phyloP scores from a whole-genome alignment of 2,797 vertebrate genomes.

The Eulemur mongoz region DNA sequence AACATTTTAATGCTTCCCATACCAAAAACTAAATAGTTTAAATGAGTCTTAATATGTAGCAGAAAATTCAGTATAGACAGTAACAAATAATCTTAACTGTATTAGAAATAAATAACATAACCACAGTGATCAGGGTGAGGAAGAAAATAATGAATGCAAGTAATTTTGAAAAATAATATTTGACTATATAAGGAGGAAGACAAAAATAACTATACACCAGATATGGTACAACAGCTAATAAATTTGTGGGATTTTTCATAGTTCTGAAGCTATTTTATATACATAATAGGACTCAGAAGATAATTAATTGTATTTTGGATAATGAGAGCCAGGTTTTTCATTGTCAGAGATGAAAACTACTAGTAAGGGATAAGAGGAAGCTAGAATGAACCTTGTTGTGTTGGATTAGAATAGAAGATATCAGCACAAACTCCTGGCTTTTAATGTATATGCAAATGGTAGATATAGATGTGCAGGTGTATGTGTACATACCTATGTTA shows the following conservation, averaged over 20 bases:
- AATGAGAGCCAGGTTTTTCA: not conserved
- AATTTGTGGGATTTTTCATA: not conserved
- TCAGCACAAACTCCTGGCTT: not conserved
- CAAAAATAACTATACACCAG: not conserved
- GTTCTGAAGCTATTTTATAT: not conserved
- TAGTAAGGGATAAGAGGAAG: not conserved
- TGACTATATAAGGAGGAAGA: not conserved
- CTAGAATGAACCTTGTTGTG: not conserved
- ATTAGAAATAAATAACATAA: not conserved
- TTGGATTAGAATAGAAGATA: not conserved
- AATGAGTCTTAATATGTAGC: not conserved
- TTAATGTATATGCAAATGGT: not conserved
- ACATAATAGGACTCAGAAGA: not conserved
- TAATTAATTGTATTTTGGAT: not conserved
- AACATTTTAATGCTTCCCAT: not conserved
- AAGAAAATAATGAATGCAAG: not conserved
- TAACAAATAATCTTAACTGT: not conserved
- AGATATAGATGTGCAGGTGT: no score
- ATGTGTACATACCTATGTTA: rapidly evolving
- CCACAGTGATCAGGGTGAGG: not conserved
- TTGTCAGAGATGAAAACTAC: not conserved
- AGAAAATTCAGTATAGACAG: not conserved
- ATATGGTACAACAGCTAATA: not conserved
- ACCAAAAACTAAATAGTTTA: not conserved
- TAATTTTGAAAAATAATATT: not conserved